phyloP scores from a whole-genome alignment of 2,113 vertebrate species.

The Eublepharis macularius region DNA sequence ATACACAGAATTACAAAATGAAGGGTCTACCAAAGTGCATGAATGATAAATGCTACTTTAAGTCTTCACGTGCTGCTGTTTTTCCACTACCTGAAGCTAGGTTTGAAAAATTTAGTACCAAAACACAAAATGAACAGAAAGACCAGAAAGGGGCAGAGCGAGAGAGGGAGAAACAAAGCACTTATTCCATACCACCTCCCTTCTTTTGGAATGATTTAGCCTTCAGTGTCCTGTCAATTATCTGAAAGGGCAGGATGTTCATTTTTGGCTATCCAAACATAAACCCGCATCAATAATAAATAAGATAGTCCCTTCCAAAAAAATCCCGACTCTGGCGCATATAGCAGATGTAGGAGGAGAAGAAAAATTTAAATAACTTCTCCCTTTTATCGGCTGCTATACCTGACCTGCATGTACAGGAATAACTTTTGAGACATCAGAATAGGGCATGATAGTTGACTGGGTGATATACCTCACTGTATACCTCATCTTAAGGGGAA shows the following conservation, averaged over 20 bases:
- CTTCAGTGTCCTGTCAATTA: slow-evolving; percentile 2
- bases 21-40: neutral
- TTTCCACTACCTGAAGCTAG: neutral
- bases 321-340: neutral
- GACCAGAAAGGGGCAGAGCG: too few relatives aligned
- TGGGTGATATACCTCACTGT: neutral
- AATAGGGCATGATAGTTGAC: neutral
- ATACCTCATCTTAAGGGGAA: neutral
- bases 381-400: neutral
- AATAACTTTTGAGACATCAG: neutral
- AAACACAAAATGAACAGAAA: neutral
- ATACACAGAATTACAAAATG: neutral
- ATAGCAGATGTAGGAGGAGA: neutral
- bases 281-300: slow-evolving; percentile 24
- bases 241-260: neutral
- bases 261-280: fast-evolving
- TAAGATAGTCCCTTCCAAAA: neutral
- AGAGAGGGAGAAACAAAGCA: fast-evolving
- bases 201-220: neutral
- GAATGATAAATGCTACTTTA: neutral
- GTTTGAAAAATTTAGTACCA: neutral
- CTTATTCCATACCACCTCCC: neutral
- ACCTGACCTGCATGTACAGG: fast-evolving
- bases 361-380: neutral
- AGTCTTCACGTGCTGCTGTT: neutral